Conservation (phyloP, 2,888 invertebrate species). For the Steromphala cineraria region DNA sequence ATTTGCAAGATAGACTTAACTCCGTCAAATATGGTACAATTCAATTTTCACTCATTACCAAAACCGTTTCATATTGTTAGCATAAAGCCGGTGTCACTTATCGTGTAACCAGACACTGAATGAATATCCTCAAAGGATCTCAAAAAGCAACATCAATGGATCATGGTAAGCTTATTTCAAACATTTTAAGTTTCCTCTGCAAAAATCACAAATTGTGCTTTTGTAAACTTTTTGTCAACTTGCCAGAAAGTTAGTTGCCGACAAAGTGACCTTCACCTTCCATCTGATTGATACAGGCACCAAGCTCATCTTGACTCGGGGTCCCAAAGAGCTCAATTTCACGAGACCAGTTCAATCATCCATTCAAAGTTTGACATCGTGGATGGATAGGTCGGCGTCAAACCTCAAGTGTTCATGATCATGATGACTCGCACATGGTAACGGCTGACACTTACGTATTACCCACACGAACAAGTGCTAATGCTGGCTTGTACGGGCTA, state of each 20-base stretch:
- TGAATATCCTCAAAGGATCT: too few relatives aligned
- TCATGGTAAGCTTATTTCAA: too few relatives aligned
- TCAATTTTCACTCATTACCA: too few relatives aligned
- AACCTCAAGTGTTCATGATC: not conserved
- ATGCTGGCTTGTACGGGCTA: not conserved
- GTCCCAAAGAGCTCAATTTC: conserved; percentile 18
- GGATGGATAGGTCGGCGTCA: conserved; percentile 16
- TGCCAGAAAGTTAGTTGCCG: conserved; percentile 2
- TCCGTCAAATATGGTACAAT: too few relatives aligned
- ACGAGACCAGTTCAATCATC: conserved; percentile 21
- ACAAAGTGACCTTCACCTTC: conserved; percentile 6
- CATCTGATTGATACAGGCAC: conserved; percentile 15
- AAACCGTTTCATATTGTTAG: too few relatives aligned
- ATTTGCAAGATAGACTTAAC: too few relatives aligned
- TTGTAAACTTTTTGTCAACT: not conserved
- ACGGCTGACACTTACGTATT: conserved; percentile 14
- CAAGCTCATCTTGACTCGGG: conserved; percentile 11
- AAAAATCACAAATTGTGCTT: not conserved
- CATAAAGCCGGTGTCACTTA: too few relatives aligned
- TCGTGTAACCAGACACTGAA: too few relatives aligned
- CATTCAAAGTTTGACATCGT: conserved; percentile 27
- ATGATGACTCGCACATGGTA: conserved; percentile 12
- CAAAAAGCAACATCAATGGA: too few relatives aligned
- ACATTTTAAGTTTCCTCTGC: too few relatives aligned
- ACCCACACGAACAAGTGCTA: conserved; percentile 10